Conservation (phyloP, 1,140 invertebrate genomes). For the Cydia strobilella region DNA sequence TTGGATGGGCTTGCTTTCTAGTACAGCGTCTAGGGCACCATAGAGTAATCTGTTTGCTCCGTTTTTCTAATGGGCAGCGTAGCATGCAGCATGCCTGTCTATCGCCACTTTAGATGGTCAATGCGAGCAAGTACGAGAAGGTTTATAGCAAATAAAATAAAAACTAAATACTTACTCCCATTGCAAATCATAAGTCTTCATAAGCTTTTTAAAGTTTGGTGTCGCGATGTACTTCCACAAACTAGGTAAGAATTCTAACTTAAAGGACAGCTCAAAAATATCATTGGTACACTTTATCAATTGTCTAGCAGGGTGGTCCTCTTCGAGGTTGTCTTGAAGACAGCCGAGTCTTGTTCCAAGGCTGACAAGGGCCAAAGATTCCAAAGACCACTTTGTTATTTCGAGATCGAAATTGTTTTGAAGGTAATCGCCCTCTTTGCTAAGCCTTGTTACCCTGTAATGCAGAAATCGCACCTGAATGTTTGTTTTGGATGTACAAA, state of each 20-base stretch:
- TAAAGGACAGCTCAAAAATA: slow-evolving; percentile 82
- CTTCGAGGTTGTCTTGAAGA: slow-evolving; percentile 70
- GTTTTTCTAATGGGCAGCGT: no score
- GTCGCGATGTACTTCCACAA: slow-evolving; percentile 83
- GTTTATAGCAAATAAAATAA: no score
- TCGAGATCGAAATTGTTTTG: slow-evolving; percentile 81
- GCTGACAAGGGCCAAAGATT: slow-evolving; percentile 84
- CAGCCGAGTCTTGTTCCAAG: slow-evolving; percentile 84
- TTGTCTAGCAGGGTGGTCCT: slow-evolving; percentile 78
- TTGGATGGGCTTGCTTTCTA: no score
- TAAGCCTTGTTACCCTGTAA: slow-evolving; percentile 49
- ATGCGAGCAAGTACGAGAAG: no score
- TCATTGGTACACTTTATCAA: slow-evolving; percentile 83
- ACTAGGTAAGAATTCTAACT: slow-evolving; percentile 82
- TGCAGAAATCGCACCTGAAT: slow-evolving; percentile 27
- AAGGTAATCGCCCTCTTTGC: slow-evolving; percentile 46
- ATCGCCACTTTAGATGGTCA: no score
- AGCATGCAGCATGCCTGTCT: no score
- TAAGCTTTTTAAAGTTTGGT: slow-evolving; percentile 79
- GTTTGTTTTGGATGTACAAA: no score
- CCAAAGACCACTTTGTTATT: slow-evolving; percentile 85
- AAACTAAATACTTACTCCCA: slow-evolving; percentile 62
- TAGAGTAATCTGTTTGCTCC: no score
- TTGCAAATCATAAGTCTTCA: slow-evolving; percentile 70
- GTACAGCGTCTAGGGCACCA: no score